phyloP scores from a whole-genome alignment of 2,113 vertebrate genomes.

The Chrysemys picta region DNA sequence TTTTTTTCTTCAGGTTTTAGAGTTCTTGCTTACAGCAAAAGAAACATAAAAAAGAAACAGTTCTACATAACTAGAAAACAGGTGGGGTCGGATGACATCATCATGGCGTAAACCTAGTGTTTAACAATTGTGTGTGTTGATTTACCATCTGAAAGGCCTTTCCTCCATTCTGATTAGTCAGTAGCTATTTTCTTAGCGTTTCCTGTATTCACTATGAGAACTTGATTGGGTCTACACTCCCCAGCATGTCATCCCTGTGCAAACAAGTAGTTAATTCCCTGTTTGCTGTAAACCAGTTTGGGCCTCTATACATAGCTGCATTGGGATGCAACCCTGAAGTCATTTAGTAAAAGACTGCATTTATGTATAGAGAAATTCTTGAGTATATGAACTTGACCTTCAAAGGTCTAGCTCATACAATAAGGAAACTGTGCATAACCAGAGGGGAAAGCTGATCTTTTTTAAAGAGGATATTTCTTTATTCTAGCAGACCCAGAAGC shows the following conservation, averaged over 20 bases:
- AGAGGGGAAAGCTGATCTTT: background rate
- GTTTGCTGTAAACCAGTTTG: background rate
- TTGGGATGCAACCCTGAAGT: background rate
- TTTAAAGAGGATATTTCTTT: background rate
- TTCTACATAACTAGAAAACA: background rate
- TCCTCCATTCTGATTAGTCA: background rate
- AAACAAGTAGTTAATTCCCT: background rate
- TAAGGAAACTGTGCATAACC: slow-evolving; percentile 16
- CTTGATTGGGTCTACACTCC: rapidly evolving
- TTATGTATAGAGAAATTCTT: background rate
- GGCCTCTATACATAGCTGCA: background rate
- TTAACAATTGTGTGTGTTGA: background rate
- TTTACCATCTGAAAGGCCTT: background rate
- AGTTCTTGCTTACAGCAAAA: background rate
- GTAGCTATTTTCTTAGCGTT: background rate
- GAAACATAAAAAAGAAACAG: background rate
- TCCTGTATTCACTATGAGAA: background rate
- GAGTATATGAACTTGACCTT: background rate
- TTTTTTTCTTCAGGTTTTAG: background rate
- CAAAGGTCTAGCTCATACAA: slow-evolving; percentile 22
- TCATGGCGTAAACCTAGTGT: background rate
- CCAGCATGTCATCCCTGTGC: background rate
- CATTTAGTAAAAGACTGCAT: background rate
- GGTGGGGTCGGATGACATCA: background rate
- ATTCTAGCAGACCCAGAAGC: background rate